Base-by-base conservation (phyloP, 2,113 vertebrate species). In the Salvelinus alpinus region DNA sequence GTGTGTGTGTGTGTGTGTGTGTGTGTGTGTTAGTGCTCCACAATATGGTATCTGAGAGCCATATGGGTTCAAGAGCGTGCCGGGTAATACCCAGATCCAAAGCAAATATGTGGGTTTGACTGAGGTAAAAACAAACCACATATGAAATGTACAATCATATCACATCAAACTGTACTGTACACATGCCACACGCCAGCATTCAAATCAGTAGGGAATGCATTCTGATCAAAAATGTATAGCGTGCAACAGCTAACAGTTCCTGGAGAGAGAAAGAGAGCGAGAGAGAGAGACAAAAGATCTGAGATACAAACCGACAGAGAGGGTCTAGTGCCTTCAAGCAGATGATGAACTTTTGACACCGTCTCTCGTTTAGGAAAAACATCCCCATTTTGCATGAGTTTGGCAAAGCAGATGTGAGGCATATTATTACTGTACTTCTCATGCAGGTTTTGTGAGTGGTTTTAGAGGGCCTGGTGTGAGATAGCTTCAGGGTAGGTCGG, bases 171-270 rank as follows among this genome's bases (percentile, higher is more conserved):
- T 29, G 9, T 20, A 34, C 4, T 54, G 27, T 16, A 8, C 31
- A 34, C 20, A 38, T 44, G 66, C 18, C 66, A 68, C 29, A 34
- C 20, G 18, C 27, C 67, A 72, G 24, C 14, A 57, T 84, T 66
- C 59, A 48, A 76, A 72, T 62, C 0, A 67, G 34, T 57, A 72
- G 72, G 79, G 60, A 74, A 73, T 16, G 18, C 7, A 34, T 74
- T 13, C 14, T 57, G 27, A 76, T 83, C 44, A 87, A 83, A 79
- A 54, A 82, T 83, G 66, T 24, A 84, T 44, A 34, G 27, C 27
- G 64, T 9, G 27, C 27, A 72, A 72, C 25, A 57, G 51, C 51
- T 48, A 31, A 59, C 25, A 18, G 13, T 31, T 47, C 68, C n/a
- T 13, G 5, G 68, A 70, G 68, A 70, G 68, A 70, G 44, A 47